phyloP scores from a whole-genome alignment of 2,888 invertebrate genomes.

The Luperina testacea region DNA sequence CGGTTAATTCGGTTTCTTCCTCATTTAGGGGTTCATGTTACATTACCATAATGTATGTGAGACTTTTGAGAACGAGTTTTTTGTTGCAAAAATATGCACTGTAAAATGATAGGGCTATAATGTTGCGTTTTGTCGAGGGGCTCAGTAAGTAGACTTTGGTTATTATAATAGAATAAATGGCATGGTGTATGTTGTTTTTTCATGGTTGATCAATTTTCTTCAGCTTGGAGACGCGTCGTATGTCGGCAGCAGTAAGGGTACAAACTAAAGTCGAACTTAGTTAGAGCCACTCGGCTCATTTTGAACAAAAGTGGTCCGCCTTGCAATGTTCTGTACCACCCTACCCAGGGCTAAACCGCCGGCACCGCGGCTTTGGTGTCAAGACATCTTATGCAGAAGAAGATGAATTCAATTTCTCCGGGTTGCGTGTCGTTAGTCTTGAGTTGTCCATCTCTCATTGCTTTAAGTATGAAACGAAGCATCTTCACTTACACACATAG shows the following conservation, averaged over 20 bases:
- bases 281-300: neutral
- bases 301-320: neutral
- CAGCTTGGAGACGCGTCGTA: neutral
- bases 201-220: neutral
- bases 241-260: neutral
- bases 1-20: slow-evolving; percentile 80
- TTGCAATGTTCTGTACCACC: neutral
- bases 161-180: neutral
- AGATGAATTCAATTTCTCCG: no score
- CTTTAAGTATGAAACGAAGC: no score
- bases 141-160: neutral
- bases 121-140: neutral
- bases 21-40: slow-evolving; percentile 75
- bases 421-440: no score
- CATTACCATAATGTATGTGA: slow-evolving; percentile 76
- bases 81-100: slow-evolving; percentile 32
- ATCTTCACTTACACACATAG: no score
- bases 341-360: no score
- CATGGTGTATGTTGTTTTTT: neutral
- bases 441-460: no score
- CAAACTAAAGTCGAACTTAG: no score
- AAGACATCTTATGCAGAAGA: neutral
- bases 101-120: slow-evolving; percentile 13
- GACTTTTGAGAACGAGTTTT: slow-evolving; percentile 53
- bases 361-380: neutral